These are phyloP conservation scores for Ranitomeya imitator DNA, from an alignment of 2,113 vertebrate genomes.

Conservation along the genomic window DNA sequence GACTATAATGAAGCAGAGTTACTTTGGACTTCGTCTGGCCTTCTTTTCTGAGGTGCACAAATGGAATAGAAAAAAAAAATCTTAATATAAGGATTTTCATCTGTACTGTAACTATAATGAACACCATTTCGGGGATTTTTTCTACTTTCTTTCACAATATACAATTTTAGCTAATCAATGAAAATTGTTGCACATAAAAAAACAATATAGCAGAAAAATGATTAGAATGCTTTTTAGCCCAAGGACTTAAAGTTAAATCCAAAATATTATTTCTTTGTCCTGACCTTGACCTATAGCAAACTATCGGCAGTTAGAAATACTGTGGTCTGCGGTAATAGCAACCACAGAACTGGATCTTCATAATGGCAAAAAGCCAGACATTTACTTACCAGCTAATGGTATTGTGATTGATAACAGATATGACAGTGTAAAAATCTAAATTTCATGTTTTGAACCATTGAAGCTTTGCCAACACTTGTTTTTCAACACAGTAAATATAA, in stretches of 20 bases:
- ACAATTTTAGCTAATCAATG: not conserved
- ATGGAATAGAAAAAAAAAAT: too few species aligned
- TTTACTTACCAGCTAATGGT: constrained; percentile 71
- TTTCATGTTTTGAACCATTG: constrained; percentile 28
- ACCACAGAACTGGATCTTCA: constrained; percentile 74
- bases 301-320: constrained; percentile 65
- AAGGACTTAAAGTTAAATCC: not conserved
- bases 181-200: not conserved
- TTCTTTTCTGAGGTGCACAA: too few species aligned
- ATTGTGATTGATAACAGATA: constrained; percentile 65
- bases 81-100: too few species aligned
- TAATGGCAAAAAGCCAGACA: constrained; percentile 63
- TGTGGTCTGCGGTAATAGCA: constrained; percentile 73
- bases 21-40: too few species aligned
- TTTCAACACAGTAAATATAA: not conserved
- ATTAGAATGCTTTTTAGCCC: not conserved
- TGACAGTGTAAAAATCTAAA: constrained; percentile 51
- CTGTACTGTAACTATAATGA: too few species aligned
- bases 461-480: constrained; percentile 18
- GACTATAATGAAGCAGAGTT: too few species aligned
- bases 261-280: constrained; percentile 34
- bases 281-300: constrained; percentile 74
- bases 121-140: too few species aligned
- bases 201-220: too few species aligned
- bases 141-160: not conserved